A percentile compares a stretch with the other conserved stretches of the same genome.
Conservation (phyloP, 2,888 invertebrate genomes). For the Tenthredo livida region DNA sequence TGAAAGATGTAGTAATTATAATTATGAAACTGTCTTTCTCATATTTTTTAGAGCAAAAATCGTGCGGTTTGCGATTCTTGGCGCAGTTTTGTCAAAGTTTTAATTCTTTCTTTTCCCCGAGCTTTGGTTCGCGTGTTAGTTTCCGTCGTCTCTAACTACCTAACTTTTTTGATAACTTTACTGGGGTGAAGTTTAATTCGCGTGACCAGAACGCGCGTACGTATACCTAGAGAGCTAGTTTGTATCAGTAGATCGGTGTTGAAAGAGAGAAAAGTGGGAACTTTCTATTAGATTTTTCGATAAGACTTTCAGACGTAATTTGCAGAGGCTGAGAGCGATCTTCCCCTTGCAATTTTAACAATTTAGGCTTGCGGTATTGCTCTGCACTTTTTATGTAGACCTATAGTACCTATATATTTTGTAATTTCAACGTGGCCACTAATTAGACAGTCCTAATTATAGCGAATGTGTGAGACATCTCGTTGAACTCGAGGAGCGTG, state of each 20-base stretch:
- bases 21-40: background rate
- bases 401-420: background rate
- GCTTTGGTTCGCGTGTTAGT: conserved; percentile 19
- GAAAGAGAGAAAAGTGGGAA: background rate
- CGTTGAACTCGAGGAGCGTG: conserved; percentile 70
- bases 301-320: background rate
- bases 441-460: conserved; percentile 74
- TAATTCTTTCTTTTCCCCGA: background rate
- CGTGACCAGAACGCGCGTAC: background rate
- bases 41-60: background rate
- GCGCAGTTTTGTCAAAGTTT: conserved; percentile 11
- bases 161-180: background rate
- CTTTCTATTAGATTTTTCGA: background rate
- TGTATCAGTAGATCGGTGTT: background rate
- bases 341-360: background rate
- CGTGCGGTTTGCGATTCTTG: background rate
- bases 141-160: background rate
- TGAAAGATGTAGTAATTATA: background rate
- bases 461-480: conserved; percentile 68
- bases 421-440: conserved; percentile 61
- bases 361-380: background rate
- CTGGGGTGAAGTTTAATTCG: background rate
- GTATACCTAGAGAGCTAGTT: no score
- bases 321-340: background rate
- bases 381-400: background rate